These are phyloP conservation scores for Prionchulus punctatus DNA, from an alignment of 2,888 invertebrate genomes.

Conservation along the genomic window DNA sequence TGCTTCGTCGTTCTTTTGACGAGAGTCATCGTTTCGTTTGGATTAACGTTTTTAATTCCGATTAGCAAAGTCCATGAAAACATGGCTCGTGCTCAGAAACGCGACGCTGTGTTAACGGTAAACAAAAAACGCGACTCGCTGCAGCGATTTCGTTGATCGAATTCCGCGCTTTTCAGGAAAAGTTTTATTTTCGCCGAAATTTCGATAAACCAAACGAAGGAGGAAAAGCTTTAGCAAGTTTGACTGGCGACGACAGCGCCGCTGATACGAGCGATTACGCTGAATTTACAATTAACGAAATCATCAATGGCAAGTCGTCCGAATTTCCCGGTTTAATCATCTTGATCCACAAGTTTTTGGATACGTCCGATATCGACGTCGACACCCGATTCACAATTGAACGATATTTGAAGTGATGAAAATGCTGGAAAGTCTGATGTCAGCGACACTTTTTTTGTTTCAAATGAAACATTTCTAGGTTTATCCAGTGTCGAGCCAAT, in stretches of 20 bases:
- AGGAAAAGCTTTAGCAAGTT: no score
- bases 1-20: constrained; percentile 88
- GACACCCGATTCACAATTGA: background rate
- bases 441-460: background rate
- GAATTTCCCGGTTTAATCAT: background rate
- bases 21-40: constrained; percentile 70
- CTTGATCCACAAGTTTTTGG: background rate
- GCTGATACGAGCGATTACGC: background rate
- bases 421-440: background rate
- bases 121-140: no score
- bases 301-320: background rate
- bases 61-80: constrained; percentile 60
- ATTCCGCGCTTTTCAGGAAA: background rate
- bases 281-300: background rate
- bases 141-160: background rate
- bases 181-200: background rate
- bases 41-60: constrained; percentile 81
- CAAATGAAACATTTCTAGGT: background rate
- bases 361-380: background rate
- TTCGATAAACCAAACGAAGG: background rate
- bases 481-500: constrained; percentile 30
- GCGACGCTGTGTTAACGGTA: background rate
- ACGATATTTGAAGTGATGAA: background rate
- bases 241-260: background rate
- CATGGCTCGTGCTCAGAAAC: background rate